phyloP scores from a whole-genome alignment of 2,888 invertebrate species.

The Cryptocephalus primarius region DNA sequence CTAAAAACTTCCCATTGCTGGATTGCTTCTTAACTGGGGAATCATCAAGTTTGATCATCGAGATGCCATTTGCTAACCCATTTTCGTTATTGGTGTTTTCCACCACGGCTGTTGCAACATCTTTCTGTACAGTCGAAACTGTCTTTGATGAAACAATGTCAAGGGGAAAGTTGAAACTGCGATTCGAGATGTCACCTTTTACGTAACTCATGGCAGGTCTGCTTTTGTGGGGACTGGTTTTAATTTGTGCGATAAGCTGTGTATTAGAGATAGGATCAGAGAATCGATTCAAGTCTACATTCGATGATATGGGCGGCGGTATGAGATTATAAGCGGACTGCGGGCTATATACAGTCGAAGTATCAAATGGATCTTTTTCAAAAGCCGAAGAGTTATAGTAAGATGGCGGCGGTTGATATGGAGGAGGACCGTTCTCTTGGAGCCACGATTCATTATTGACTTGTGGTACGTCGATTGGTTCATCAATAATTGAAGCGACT shows the following conservation, averaged over 20 bases:
- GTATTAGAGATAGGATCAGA: too few species aligned
- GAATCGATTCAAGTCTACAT: too few species aligned
- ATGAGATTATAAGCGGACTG: too few species aligned
- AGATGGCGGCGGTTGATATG: conserved; percentile 45
- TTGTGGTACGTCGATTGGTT: conserved; percentile 62
- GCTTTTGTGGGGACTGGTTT: conserved; percentile 3
- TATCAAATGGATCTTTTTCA: conserved; percentile 58
- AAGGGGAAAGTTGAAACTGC: conserved; percentile 18
- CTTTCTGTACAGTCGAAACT: conserved; percentile 17
- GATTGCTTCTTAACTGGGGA: conserved; percentile 10
- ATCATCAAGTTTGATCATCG: conserved; percentile 16
- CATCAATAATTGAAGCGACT: conserved; percentile 52
- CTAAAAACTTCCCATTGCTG: conserved; percentile 43
- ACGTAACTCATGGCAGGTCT: conserved; percentile 9
- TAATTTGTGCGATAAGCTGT: too few species aligned
- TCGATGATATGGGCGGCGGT: too few species aligned
- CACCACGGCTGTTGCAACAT: conserved; percentile 10
- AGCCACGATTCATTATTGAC: conserved; percentile 25
- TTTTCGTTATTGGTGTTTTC: conserved; percentile 2
- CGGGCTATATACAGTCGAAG: conserved; percentile 33
- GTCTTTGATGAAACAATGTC: conserved; percentile 16
- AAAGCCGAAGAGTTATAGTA: conserved; percentile 41
- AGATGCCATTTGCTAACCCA: conserved; percentile 12
- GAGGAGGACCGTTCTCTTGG: conserved; percentile 31
- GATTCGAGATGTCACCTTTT: conserved; percentile 21